phyloP scores from a whole-genome alignment of 2,888 invertebrate species.

The Hyposoter didymator region DNA sequence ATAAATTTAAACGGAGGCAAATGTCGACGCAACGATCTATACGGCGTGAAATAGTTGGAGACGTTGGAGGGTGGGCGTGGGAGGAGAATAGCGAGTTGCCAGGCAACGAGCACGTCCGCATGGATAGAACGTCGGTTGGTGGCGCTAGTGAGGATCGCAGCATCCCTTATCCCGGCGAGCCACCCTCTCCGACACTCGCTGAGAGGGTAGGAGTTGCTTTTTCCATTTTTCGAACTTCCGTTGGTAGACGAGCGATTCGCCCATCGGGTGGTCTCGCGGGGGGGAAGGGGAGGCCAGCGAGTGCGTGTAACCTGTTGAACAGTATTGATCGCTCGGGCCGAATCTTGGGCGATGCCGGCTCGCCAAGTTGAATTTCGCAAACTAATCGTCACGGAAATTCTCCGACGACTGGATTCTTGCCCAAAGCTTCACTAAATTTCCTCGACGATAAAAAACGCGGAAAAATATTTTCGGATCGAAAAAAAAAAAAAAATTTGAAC shows the following conservation, averaged over 20 bases:
- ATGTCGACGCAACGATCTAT: neutral
- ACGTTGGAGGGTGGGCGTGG: neutral
- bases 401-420: neutral
- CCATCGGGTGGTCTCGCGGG: conserved; percentile 33
- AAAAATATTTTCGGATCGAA: neutral
- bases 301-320: conserved; percentile 81
- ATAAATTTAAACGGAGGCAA: conserved; percentile 1
- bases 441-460: neutral
- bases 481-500: neutral
- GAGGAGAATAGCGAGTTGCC: conserved; percentile 71
- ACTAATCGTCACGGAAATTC: neutral
- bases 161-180: conserved; percentile 61
- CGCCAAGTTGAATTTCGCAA: conserved; percentile 45
- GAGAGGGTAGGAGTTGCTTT: conserved; percentile 35
- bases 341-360: conserved; percentile 68
- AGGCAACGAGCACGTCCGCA: conserved; percentile 73
- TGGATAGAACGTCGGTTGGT: conserved; percentile 67
- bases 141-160: conserved; percentile 37
- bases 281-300: conserved; percentile 42
- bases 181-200: conserved; percentile 63
- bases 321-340: conserved; percentile 79
- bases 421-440: neutral
- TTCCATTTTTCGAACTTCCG: conserved; percentile 63
- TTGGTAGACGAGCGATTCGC: conserved; percentile 42
- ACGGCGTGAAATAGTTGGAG: conserved; percentile 15